phyloP scores from a whole-genome alignment of 1,140 invertebrate genomes.

The Acromyrmex echinatior region DNA sequence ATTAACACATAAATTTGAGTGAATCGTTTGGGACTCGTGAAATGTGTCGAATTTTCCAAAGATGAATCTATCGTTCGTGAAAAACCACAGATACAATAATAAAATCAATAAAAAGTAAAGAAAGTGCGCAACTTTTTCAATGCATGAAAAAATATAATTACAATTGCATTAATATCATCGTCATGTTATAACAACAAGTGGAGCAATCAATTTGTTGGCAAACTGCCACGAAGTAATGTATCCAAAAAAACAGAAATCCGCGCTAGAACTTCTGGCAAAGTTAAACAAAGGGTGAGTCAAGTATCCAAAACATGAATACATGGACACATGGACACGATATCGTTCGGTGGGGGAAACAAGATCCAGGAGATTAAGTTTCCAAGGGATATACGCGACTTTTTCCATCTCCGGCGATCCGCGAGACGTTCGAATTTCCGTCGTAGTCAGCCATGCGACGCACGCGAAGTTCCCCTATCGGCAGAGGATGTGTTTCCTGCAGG shows the following conservation, averaged over 20 bases:
- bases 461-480: conserved; percentile 69
- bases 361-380: conserved; percentile 69
- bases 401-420: conserved; percentile 63
- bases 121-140: neutral
- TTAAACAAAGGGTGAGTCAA: conserved; percentile 29
- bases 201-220: neutral
- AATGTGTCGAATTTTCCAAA: no score
- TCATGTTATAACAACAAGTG: neutral
- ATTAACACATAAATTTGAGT: no score
- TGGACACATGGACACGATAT: conserved; percentile 3
- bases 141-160: neutral
- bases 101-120: no score
- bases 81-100: neutral
- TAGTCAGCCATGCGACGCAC: conserved; percentile 48
- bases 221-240: neutral
- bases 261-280: neutral
- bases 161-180: neutral
- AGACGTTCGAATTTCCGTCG: conserved; percentile 76
- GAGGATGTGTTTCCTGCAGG: conserved; percentile 76
- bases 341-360: conserved; percentile 58
- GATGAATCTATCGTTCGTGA: no score
- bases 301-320: conserved; percentile 1
- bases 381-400: conserved; percentile 47
- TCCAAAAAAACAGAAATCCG: conserved; percentile 16
- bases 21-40: no score